A percentile compares a stretch with the other conserved stretches of the same genome.
Evolutionary conservation across 2,113 vertebrate species (phyloP).

Genomic region (Monarcha castaneiventris): DNA sequence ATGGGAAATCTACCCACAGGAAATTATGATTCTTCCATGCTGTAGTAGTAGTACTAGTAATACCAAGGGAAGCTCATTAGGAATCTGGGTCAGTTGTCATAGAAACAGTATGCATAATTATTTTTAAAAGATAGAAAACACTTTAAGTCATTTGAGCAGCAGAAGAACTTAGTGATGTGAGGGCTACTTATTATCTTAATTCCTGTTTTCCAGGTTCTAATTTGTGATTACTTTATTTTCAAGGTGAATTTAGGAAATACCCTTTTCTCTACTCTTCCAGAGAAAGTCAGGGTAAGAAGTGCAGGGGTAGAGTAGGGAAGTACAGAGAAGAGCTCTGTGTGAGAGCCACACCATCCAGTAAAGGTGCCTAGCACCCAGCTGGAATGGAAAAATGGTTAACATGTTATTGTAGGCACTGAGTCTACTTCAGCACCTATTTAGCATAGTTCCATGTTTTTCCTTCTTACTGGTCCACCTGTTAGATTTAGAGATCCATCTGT

Average conservation of each 20-base stretch:
- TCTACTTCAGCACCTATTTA: background rate
- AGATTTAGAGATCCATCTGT: background rate
- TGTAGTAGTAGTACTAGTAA: background rate
- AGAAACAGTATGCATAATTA: conserved; percentile 8
- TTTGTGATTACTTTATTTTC: background rate
- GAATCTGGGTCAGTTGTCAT: background rate
- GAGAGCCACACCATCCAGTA: background rate
- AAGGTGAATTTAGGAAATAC: background rate
- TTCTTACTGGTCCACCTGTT: background rate
- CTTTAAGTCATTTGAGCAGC: background rate
- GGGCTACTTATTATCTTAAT: background rate
- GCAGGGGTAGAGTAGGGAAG: background rate
- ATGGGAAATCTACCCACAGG: background rate
- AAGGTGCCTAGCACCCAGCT: background rate
- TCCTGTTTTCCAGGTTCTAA: background rate
- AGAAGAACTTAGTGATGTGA: background rate
- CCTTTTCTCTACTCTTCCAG: background rate
- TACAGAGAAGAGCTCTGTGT: background rate
- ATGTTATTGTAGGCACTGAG: background rate
- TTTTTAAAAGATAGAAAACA: background rate
- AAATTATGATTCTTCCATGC: background rate
- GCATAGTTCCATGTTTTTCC: background rate
- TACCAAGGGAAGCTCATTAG: conserved; percentile 16
- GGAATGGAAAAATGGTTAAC: background rate
- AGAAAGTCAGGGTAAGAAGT: background rate